These are phyloP conservation scores for Miniopterus natalensis DNA, from an alignment of 2,113 vertebrate genomes.

Conservation along the genomic window DNA sequence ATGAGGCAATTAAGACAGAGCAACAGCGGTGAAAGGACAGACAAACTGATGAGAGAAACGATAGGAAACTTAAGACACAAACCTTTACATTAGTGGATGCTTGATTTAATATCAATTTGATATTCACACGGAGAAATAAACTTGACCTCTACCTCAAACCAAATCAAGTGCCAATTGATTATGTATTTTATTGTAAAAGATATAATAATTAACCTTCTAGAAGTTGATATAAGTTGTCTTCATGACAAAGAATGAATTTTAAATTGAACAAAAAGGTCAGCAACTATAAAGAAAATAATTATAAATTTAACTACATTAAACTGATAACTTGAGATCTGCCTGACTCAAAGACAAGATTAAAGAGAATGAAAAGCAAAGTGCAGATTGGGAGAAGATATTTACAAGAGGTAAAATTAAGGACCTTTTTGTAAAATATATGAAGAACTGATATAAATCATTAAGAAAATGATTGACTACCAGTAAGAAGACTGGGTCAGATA, in stretches of 20 bases:
- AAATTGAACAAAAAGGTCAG: conserved; percentile 32
- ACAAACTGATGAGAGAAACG: not conserved
- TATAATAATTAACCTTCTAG: conserved; percentile 33
- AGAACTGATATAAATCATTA: conserved; percentile 6
- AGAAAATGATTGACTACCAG: conserved; percentile 8
- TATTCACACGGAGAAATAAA: not conserved
- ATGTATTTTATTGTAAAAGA: conserved; percentile 15
- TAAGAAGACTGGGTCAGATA: not conserved
- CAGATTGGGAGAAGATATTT: not conserved
- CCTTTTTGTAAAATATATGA: not conserved
- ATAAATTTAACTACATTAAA: not conserved
- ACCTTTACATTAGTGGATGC: not conserved
- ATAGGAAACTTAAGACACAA: not conserved
- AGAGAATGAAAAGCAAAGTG: not conserved
- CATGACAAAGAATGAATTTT: conserved; percentile 41
- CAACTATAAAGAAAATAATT: conserved; percentile 52
- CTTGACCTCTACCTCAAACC: not conserved
- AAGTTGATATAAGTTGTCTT: conserved; percentile 18
- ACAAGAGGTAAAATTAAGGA: not conserved
- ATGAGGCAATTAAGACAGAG: not conserved
- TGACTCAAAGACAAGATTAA: conserved; percentile 5
- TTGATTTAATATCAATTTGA: not conserved
- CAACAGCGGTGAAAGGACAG: not conserved
- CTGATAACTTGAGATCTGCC: not conserved
- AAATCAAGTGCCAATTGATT: not conserved